Percentiles rank a stretch among this genome's conserved stretches.
Conservation (phyloP, 2,888 invertebrate species). For the Synanthedon andrenaeformis region DNA sequence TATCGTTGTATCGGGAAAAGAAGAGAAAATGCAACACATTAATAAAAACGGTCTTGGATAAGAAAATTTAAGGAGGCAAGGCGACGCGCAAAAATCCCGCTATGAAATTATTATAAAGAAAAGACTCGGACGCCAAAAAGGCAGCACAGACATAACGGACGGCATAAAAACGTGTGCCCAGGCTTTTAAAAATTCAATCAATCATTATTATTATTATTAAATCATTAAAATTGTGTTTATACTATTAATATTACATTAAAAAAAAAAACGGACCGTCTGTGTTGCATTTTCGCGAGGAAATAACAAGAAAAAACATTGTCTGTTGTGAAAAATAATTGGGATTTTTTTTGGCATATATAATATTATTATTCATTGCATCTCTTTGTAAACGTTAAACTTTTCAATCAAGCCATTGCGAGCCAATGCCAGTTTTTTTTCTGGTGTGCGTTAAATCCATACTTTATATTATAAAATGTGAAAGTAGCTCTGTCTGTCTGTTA, state of each 20-base stretch:
- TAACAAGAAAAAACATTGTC: slow-evolving; percentile 21
- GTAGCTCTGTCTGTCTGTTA: too few species aligned
- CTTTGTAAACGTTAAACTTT: too few species aligned
- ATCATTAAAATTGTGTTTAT: background rate
- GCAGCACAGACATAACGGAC: slow-evolving; percentile 58
- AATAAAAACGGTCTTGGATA: slow-evolving; percentile 43
- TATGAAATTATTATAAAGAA: slow-evolving; percentile 13
- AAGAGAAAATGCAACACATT: slow-evolving; percentile 70
- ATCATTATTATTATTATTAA: slow-evolving; percentile 3
- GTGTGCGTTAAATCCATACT: too few species aligned
- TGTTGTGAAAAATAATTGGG: slow-evolving; percentile 2
- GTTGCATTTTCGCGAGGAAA: slow-evolving; percentile 64
- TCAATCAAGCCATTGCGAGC: too few species aligned
- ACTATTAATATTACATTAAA: slow-evolving; percentile 9
- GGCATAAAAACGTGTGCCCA: slow-evolving; percentile 18
- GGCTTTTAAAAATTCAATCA: slow-evolving; percentile 11
- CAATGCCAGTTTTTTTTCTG: too few species aligned
- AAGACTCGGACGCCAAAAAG: slow-evolving; percentile 53
- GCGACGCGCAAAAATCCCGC: slow-evolving; percentile 3
- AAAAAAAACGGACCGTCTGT: slow-evolving; percentile 55
- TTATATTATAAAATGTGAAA: too few species aligned
- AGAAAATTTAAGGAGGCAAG: slow-evolving; percentile 8
- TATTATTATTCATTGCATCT: background rate
- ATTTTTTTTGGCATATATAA: background rate
- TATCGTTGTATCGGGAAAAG: slow-evolving; percentile 52